A percentile compares a stretch with the other conserved stretches of the same genome.
These are phyloP conservation scores for Parus major DNA, from an alignment of 2,113 vertebrate genomes.

Conservation along the genomic window DNA sequence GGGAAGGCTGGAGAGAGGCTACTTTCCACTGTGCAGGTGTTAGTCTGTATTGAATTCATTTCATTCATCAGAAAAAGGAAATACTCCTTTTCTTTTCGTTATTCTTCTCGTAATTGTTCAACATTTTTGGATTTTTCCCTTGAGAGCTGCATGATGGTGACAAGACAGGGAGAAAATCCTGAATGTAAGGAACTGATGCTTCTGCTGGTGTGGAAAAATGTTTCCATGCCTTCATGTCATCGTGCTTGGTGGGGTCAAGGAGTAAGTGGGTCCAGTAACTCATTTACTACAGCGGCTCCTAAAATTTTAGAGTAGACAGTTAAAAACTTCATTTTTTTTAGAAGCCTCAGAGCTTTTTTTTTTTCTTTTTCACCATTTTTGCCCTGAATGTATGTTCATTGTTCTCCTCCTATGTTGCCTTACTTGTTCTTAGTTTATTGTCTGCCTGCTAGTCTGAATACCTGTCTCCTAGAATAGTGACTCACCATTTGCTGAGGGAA, in stretches of 20 bases:
- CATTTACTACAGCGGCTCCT: neutral
- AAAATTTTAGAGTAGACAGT: neutral
- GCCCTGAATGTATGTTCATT: neutral
- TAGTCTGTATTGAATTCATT: neutral
- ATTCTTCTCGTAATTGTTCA: neutral
- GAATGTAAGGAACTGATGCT: neutral
- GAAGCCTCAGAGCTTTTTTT: neutral
- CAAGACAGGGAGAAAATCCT: neutral
- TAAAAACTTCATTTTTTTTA: neutral
- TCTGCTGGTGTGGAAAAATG: neutral
- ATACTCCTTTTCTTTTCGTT: neutral
- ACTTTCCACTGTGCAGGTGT: neutral
- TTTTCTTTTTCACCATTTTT: neutral
- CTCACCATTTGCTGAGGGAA: neutral
- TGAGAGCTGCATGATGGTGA: neutral
- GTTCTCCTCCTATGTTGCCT: neutral
- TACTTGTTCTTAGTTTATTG: neutral
- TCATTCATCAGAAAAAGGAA: neutral
- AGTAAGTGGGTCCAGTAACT: neutral
- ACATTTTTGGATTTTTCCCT: neutral
- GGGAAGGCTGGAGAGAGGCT: neutral
- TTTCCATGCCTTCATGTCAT: neutral
- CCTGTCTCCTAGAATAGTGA: neutral
- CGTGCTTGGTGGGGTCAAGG: neutral
- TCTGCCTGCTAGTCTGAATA: neutral